phyloP scores from a whole-genome alignment of 2,888 invertebrate species.

The Myopa testacea region DNA sequence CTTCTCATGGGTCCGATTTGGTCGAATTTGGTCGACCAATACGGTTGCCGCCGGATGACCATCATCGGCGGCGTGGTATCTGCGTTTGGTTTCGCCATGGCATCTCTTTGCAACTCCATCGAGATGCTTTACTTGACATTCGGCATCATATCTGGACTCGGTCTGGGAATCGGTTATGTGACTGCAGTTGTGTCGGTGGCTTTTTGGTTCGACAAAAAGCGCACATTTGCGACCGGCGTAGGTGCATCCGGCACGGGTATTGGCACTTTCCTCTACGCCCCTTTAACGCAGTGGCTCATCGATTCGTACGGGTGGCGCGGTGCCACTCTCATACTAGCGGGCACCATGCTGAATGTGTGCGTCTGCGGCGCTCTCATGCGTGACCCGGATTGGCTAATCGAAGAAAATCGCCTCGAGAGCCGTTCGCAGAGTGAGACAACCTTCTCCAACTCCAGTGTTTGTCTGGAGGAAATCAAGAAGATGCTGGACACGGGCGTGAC shows the following conservation, averaged over 20 bases:
- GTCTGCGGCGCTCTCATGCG: conserved; percentile 89
- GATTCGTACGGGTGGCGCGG: conserved; percentile 88
- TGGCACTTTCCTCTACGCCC: conserved; percentile 89
- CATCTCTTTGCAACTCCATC: conserved; percentile 78
- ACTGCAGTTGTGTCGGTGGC: conserved; percentile 92
- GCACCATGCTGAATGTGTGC: conserved; percentile 85
- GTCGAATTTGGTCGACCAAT: conserved; percentile 85
- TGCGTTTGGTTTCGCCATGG: conserved; percentile 80
- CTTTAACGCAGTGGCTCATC: conserved; percentile 81
- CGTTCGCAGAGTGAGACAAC: conserved; percentile 68
- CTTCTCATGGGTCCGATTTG: conserved; percentile 77
- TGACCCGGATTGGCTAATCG: conserved; percentile 82
- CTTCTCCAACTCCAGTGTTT: conserved; percentile 68
- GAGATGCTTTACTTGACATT: conserved; percentile 87
- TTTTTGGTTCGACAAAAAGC: conserved; percentile 91
- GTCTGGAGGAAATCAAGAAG: conserved; percentile 72
- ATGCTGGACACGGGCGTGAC: conserved; percentile 77
- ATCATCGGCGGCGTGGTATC: conserved; percentile 80
- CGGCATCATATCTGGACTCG: conserved; percentile 86
- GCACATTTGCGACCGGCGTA: conserved; percentile 87
- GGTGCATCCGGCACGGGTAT: conserved; percentile 91
- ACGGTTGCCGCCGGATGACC: conserved; percentile 84
- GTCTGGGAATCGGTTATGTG: conserved; percentile 84
- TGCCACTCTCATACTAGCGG: conserved; percentile 82
- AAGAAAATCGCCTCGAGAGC: conserved; percentile 67